Evolutionary conservation across 1,140 invertebrate genomes (phyloP).

Genomic region (Ruditapes philippinarum): DNA sequence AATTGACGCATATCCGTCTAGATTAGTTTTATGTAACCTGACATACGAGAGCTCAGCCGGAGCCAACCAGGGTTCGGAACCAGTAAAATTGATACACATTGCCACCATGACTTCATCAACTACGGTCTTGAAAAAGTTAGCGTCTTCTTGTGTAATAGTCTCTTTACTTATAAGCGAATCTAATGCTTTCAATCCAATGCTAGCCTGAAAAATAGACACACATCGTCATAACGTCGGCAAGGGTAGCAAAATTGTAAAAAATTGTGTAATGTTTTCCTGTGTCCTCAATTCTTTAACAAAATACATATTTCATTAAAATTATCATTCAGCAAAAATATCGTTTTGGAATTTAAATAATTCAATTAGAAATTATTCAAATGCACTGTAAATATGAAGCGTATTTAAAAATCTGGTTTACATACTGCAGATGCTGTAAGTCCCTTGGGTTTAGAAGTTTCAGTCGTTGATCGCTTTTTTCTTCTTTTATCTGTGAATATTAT

Average conservation of each 20-base stretch:
- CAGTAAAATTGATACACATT: constrained; percentile 16
- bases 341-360: too few species aligned
- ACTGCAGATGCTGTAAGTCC: not conserved
- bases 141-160: not conserved
- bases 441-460: not conserved
- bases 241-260: too few species aligned
- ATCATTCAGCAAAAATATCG: too few species aligned
- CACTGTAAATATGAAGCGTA: too few species aligned
- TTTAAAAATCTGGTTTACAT: too few species aligned
- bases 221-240: too few species aligned
- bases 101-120: constrained; percentile 38
- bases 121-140: not conserved
- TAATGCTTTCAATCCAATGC: constrained; percentile 5
- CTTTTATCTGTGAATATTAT: too few species aligned
- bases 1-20: not conserved
- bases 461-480: not conserved
- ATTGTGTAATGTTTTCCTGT: too few species aligned
- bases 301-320: too few species aligned
- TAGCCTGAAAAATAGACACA: constrained; percentile 13
- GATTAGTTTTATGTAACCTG: constrained; percentile 4
- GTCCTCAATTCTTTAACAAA: too few species aligned
- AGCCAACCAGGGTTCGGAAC: constrained; percentile 15
- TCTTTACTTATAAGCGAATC: not conserved
- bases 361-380: too few species aligned
- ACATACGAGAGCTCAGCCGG: not conserved